Evolutionary conservation across 1,140 invertebrate genomes (phyloP), one percentile per base, ranked within the genome.

Genomic region (Aleiodes sp.): DNA sequence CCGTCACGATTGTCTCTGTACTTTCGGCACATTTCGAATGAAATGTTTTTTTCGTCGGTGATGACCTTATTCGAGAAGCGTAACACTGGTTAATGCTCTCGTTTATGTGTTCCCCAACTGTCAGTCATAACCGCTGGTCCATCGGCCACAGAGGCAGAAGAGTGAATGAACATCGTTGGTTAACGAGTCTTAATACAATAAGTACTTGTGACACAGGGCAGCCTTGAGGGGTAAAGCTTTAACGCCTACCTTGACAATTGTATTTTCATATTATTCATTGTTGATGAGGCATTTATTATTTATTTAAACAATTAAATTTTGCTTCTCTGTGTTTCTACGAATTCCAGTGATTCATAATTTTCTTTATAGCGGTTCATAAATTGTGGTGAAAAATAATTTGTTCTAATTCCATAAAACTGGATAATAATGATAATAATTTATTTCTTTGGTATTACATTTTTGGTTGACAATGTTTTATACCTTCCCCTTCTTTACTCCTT

Each of bases 101-200:
- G 56, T 14, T 14, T 61, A 71, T 14, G 16, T 52, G 65, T 9
- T 68, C 64, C 26, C 65, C 56, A 75, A 75, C 74, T 77, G 69
- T 68, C 19, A 26, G 43, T 57, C 14, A 24, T 59, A n/a, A 68
- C 35, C 33, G 14, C 19, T 21, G 39, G 65, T 29, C n/a, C 64
- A 62, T 26, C 7, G 10, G 21, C 1, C 26, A 21, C 21, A 21
- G 46, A 52, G 21, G 60, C 57, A 29, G 65, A 59, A 73, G 75
- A 86, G 79, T 80, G 82, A 86, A 85, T 82, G 81, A 84, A 85
- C 79, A 83, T 78, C 76, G 14, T 81, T 75, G 70, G 79, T 83
- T 85, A 86, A 86, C 80, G 73, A 85, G 84, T 78, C 84, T 84
- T 86, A 83, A 86, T 86, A 84, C 80, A 85, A 85, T 86, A 86